A percentile compares a stretch with the other conserved stretches of the same genome.
These are phyloP conservation scores for Protobothrops mucrosquamatus DNA, from an alignment of 2,113 vertebrate genomes.

Conservation along the genomic window DNA sequence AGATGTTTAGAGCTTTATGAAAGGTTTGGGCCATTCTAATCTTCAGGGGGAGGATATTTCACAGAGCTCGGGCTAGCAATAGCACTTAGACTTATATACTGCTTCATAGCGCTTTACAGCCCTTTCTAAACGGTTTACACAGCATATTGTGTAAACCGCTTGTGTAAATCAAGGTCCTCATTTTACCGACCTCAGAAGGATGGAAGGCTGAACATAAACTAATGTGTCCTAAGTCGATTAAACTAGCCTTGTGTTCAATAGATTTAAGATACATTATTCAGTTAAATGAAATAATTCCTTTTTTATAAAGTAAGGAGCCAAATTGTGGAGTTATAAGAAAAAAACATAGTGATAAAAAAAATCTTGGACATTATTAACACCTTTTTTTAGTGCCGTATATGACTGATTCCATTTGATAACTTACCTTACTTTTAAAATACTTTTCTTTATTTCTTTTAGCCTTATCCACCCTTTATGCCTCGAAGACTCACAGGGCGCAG, in stretches of 20 bases:
- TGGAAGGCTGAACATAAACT: not conserved
- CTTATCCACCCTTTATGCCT: conserved; percentile 93
- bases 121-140: not conserved
- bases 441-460: conserved; percentile 69
- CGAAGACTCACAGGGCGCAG: conserved; percentile 88
- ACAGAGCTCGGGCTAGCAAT: not conserved
- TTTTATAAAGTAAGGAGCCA: not conserved
- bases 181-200: not conserved
- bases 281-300: not conserved
- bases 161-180: not conserved
- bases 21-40: not conserved
- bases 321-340: not conserved
- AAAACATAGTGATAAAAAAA: not conserved
- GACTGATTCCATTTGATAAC: not conserved
- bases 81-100: not conserved
- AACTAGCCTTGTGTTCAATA: not conserved
- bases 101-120: not conserved
- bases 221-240: no score
- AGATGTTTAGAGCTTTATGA: not conserved
- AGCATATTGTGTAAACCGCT: not conserved
- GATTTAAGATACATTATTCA: not conserved
- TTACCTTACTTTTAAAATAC: conserved; percentile 40
- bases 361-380: not conserved
- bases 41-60: not conserved
- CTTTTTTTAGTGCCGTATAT: not conserved